Conservation (phyloP, 2,113 vertebrate species). For the Piprites chloris region DNA sequence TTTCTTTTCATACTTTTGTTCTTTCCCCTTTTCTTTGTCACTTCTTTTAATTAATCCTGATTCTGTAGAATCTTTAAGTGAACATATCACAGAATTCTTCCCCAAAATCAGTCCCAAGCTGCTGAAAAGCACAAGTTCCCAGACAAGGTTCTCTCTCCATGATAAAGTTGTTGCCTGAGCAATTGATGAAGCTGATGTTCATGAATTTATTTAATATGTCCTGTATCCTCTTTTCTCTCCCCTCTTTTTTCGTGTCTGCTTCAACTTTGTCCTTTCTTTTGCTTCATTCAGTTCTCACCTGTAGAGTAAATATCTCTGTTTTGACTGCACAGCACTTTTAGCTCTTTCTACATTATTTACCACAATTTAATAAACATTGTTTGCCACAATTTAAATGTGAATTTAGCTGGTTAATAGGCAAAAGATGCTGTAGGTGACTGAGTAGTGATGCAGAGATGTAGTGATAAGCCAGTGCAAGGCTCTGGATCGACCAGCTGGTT, state of each 20-base stretch:
- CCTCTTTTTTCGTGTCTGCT: neutral
- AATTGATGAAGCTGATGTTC: neutral
- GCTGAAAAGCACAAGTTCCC: neutral
- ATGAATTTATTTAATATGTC: neutral
- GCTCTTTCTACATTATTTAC: neutral
- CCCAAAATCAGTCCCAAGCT: neutral
- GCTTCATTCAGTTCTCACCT: neutral
- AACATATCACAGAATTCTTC: neutral
- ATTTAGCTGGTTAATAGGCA: neutral
- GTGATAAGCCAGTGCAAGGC: neutral
- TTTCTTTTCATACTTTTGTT: neutral
- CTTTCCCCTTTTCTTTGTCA: neutral
- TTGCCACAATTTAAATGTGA: neutral
- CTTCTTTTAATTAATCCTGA: neutral
- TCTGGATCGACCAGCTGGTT: neutral
- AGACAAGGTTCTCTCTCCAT: neutral
- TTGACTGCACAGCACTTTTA: neutral
- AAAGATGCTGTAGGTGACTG: neutral
- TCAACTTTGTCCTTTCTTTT: neutral
- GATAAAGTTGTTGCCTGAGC: neutral
- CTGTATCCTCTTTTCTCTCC: neutral
- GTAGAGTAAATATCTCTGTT: neutral
- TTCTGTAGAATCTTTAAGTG: neutral
- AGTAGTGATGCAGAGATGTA: neutral
- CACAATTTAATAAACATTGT: neutral